Base-by-base conservation (phyloP, 2,797 vertebrate species). In the Tarsius wallacei region DNA sequence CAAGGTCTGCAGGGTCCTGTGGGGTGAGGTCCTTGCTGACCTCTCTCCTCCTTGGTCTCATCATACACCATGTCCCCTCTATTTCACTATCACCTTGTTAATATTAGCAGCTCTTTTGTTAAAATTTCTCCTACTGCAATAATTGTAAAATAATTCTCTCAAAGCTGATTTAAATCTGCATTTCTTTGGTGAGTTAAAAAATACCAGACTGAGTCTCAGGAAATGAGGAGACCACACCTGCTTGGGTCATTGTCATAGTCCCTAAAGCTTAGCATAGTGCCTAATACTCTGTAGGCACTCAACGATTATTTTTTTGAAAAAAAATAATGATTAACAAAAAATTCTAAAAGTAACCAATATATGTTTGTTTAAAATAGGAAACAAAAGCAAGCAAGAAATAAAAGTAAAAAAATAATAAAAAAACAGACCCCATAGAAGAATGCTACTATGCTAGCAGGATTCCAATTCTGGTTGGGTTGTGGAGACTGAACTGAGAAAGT, bases 101-200 rank as follows among this genome's bases (percentile, higher is more conserved):
- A 66, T 28, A 68, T 14, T 84, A 22, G 33, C 22, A 83, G 81
- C 49, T 84, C 26, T 87, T 92, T 42, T 61, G 24, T 78, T 80
- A 84, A 81, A 86, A 87, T 36, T 66, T 80, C 13, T 91, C 55
- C 74, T 55, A 74, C 51, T 19, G 33, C 7, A 81, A 81, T 77
- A 94, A 91, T 76, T 85, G 17, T 73, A 95, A 94, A 95, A 87
- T 87, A 89, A 96, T 85, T 36, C 80, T 36, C 68, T 80, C 61
- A 61, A 93, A 81, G 61, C 36, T 88, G 53, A 84, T 61, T 93
- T 93, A 28, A 91, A 91, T 33, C 47, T 73, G 28, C 61, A 53
- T 91, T 94, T 95, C 53, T 94, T 90, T 47, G 1, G 53, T 87
- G 63, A 95, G 14, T 93, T 88, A 88, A 77, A 70, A 49, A 88